Evolutionary conservation across 2,888 invertebrate genomes (phyloP).

Genomic region (Sarcophaga rosellei): DNA sequence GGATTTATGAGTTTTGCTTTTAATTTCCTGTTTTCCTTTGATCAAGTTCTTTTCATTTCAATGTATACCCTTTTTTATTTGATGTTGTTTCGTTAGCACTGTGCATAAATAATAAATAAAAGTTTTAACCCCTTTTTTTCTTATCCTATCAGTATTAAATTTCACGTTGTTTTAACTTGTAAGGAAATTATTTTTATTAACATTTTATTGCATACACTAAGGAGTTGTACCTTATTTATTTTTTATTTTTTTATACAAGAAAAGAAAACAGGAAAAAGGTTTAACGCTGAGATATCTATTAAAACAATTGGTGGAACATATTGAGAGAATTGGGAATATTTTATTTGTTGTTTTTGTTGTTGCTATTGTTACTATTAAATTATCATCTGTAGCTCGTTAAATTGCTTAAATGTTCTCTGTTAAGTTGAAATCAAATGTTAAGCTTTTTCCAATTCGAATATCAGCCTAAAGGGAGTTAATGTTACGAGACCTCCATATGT

Average conservation of each 20-base stretch:
- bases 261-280: background rate
- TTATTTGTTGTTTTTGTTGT: background rate
- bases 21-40: too few species aligned
- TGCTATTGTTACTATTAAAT: slow-evolving; percentile 26
- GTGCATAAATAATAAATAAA: background rate
- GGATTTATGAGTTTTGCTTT: too few species aligned
- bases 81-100: too few species aligned
- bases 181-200: slow-evolving; percentile 32
- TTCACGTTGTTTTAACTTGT: slow-evolving; percentile 20
- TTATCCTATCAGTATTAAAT: slow-evolving; percentile 5
- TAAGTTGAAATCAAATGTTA: slow-evolving; percentile 12
- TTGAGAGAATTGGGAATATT: slow-evolving; percentile 5
- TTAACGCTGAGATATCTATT: background rate
- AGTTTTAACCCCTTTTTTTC: background rate
- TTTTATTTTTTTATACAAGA: background rate
- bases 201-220: slow-evolving; percentile 8
- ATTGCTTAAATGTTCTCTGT: slow-evolving; percentile 30
- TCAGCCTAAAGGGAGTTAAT: slow-evolving; percentile 3
- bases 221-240: background rate
- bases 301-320: background rate
- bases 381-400: slow-evolving; percentile 24
- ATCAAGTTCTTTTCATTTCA: too few species aligned
- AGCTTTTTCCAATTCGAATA: background rate
- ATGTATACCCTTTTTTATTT: too few species aligned
- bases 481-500: background rate